These are phyloP conservation scores for Drosophila flavopinicola DNA, from an alignment of 2,888 invertebrate species.

Conservation along the genomic window DNA sequence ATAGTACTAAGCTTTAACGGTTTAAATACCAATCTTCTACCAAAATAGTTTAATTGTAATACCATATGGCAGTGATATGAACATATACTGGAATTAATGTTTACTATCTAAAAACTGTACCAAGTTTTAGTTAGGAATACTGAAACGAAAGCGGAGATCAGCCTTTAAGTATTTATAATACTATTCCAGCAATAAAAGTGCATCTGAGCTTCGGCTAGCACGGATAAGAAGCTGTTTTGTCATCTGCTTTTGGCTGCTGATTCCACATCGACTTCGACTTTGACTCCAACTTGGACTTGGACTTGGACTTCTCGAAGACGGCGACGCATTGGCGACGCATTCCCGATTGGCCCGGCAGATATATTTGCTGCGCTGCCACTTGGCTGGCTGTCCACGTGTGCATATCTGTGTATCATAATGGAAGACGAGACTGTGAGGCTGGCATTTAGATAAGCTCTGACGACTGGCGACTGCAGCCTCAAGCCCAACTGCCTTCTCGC, in stretches of 20 bases:
- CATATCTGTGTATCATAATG: constrained; percentile 84
- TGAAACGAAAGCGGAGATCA: too few species aligned
- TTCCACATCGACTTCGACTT: too few species aligned
- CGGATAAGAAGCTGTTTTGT: constrained; percentile 5
- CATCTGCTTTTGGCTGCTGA: constrained; percentile 28
- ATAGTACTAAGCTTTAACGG: too few species aligned
- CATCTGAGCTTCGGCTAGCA: constrained; percentile 21
- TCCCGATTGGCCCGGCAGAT: constrained; percentile 79
- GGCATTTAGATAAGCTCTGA: constrained; percentile 84
- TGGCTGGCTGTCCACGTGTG: constrained; percentile 52
- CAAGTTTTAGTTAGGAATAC: too few species aligned
- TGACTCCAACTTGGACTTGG: constrained; percentile 17
- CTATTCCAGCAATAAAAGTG: constrained; percentile 8
- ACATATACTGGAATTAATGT: too few species aligned
- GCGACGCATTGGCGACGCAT: constrained; percentile 80
- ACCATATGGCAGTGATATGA: too few species aligned
- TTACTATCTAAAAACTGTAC: too few species aligned
- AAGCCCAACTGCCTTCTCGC: neutral
- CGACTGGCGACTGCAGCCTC: constrained; percentile 32
- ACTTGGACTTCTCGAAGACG: constrained; percentile 27
- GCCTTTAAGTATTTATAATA: too few species aligned
- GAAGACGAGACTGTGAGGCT: constrained; percentile 85
- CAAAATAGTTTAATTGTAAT: too few species aligned
- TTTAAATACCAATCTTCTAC: too few species aligned
- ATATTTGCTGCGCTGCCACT: constrained; percentile 24